Evolutionary conservation across 2,797 vertebrate genomes (phyloP), one percentile per base, ranked within the genome.

Genomic region (Onychomys torridus): DNA sequence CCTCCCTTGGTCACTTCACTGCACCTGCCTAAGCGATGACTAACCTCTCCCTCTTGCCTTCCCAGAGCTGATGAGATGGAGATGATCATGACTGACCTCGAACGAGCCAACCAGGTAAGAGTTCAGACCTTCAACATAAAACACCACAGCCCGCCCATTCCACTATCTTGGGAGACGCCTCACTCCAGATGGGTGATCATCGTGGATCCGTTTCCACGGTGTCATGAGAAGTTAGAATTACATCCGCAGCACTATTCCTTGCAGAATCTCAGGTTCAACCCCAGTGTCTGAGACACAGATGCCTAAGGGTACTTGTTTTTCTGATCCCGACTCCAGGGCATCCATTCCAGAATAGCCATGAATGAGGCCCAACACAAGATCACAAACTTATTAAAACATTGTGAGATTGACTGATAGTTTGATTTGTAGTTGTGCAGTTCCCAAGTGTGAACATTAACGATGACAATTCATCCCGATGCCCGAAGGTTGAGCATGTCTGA

Each of bases 61-160:
- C 97, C 96, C 97, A 99, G 99, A 99, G 99, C 99, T 59, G 99
- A 99, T 97, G 99, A 99, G 98, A 99, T 99, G 90, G 99, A 99
- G 98, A 99, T 99, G 99, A 99, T 99, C 99, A 99, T 99, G 99
- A 99, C 99, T 61, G 99, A 99, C 98, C 99, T 99, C 96, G 99
- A 99, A 98, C 99, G 99, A 99, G 99, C 99, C 83, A 99, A 99
- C 99, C 99, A 99, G 99, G 99, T 99, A 99, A 98, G 98, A 29
- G 79, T 92, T 23, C n/a, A n/a, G 61, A 57, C 73, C 76, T 52
- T 71, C 17, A 82, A 34, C 67, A 82, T 67, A 89, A 81, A 86
- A 87, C 13, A 27, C 37, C 59, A 27, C 8, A 61, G n/a, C 5
- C 0, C 5, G 16, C 89, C 84, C 71, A 65, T 0, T 40, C 46